Conservation (phyloP, 2,888 invertebrate species). For the Prenolepis imparis region DNA sequence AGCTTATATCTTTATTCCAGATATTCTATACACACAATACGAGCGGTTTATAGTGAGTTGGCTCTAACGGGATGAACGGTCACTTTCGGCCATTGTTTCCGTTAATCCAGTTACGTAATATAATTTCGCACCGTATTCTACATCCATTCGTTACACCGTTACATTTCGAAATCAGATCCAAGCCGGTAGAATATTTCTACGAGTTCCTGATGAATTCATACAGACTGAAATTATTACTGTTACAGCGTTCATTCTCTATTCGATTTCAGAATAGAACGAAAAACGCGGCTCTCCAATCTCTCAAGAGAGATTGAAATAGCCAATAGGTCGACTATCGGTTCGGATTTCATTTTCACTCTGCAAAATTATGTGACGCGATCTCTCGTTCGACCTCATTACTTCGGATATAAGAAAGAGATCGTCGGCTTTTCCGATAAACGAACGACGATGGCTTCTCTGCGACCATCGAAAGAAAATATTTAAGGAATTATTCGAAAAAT, state of each 20-base stretch:
- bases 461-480: not conserved
- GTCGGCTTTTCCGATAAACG: slow-evolving; percentile 20
- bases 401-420: slow-evolving; percentile 1
- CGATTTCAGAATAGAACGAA: not conserved
- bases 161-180: not conserved
- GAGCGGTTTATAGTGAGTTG: not conserved
- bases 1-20: not conserved
- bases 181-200: not conserved
- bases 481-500: not conserved
- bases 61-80: slow-evolving; percentile 1
- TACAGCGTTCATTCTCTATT: not conserved
- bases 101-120: slow-evolving; percentile 18
- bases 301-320: slow-evolving; percentile 8
- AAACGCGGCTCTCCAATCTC: not conserved
- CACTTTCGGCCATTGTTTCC: slow-evolving; percentile 6
- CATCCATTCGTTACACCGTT: not conserved
- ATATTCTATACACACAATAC: not conserved
- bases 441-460: not conserved
- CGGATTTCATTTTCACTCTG: slow-evolving; percentile 28
- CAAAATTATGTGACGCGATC: slow-evolving; percentile 26
- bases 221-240: not conserved
- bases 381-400: slow-evolving; percentile 14
- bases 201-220: not conserved
- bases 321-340: not conserved
- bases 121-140: not conserved